Base-by-base conservation (phyloP, 2,888 invertebrate species). In the Eupithecia dodoneata region DNA sequence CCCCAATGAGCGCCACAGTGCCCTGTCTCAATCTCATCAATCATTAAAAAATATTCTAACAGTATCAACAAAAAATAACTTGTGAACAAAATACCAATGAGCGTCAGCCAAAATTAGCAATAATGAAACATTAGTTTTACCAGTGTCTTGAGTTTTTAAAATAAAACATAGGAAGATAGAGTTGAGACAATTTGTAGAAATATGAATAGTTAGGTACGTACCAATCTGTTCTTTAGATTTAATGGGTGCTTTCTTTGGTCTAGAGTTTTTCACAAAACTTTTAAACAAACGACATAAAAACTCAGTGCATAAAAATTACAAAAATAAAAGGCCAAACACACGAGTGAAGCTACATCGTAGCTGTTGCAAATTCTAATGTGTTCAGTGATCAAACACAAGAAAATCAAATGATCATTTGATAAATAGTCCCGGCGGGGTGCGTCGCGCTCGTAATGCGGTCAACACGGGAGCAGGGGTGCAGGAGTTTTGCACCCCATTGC, bases 351-450 rank as follows among this genome's bases (percentile, higher is more conserved):
- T 93, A 91, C 89, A 72, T 72, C 78, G 82, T 82, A 85, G 83
- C 83, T 82, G 90, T 93, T 92, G 93, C 93, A 93, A 94, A 94
- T 92, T 91, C 88, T 95, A 94, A 94, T 94, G 94, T 94, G 94
- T 89, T 93, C 94, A 94, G 91, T 95, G 95, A 95, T 95, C 95
- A 95, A 95, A 95, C 93, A 95, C 95, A 95, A 95, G 95, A 94
- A 95, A 95, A 95, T 95, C 95, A 95, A 95, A 95, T 94, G 95
- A 95, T 95, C 94, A 95, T 95, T 95, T 95, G 95, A 95, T 95
- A 95, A 95, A 95, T 95, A 91, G 94, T 92, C 92, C 91, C 91
- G 92, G 92, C 89, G 84, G 76, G 78, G 86, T 86, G 90, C 88
- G 84, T 83, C 87, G 86, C 89, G 87, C 90, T 87, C 87, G 90